Percentiles rank a stretch among this genome's conserved stretches.
These are phyloP conservation scores for human DNA, from an alignment of 2,113 vertebrate genomes.

Conservation along the genomic window GRCh38 chr6:112147001-112147500, in stretches of 20 bases:
- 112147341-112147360: not conserved
- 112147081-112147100: not conserved
- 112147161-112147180: not conserved
- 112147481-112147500: not conserved
- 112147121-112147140: not conserved
- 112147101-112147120: not conserved
- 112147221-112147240: not conserved
- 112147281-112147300: not conserved
- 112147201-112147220: not conserved
- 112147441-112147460: not conserved
- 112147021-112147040: not conserved
- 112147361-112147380: not conserved
- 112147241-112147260: slow-evolving; percentile 20
- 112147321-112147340: not conserved
- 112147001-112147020: not conserved
- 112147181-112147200: not conserved
- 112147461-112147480: not conserved
- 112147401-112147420: not conserved
- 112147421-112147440: not conserved
- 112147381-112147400: not conserved
- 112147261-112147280: not conserved
- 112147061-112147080: not conserved
- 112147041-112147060: slow-evolving; percentile 5
- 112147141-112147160: not conserved
- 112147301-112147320: not conserved